Evolutionary conservation across 2,797 vertebrate genomes (phyloP).

Genomic region (Lateolabrax maculatus): DNA sequence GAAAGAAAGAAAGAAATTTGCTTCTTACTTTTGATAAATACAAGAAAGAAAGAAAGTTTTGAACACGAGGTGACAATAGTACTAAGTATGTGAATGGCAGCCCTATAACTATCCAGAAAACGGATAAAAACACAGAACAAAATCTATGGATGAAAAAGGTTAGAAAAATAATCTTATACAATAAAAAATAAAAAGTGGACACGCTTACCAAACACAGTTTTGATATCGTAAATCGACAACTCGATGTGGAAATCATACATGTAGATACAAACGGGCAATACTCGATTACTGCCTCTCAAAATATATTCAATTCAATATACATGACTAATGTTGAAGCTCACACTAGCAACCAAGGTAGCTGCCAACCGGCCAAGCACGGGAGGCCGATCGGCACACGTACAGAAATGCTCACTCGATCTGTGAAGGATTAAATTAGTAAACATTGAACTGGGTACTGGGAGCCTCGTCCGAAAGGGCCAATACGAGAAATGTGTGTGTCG

Average conservation of each 20-base stretch:
- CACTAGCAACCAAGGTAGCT: slow-evolving; percentile 87
- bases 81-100: slow-evolving; percentile 71
- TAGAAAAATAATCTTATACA: slow-evolving; percentile 81
- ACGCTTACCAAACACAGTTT: slow-evolving; percentile 67
- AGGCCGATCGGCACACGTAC: slow-evolving; percentile 47
- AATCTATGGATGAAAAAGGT: slow-evolving; percentile 76
- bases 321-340: slow-evolving; percentile 72
- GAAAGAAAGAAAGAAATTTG: slow-evolving; percentile 64
- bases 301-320: slow-evolving; percentile 81
- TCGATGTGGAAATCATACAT: slow-evolving; percentile 74
- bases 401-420: slow-evolving; percentile 53
- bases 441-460: slow-evolving; percentile 53
- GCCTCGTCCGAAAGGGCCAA: slow-evolving; percentile 61
- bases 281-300: slow-evolving; percentile 71
- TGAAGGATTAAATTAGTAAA: slow-evolving; percentile 70
- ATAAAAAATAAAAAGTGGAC: slow-evolving; percentile 72
- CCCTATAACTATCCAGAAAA: slow-evolving; percentile 82
- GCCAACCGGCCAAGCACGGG: slow-evolving; percentile 81
- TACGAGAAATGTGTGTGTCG: slow-evolving; percentile 61
- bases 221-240: slow-evolving; percentile 67
- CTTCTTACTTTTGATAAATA: slow-evolving; percentile 75
- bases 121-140: slow-evolving; percentile 75
- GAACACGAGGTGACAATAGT: slow-evolving; percentile 58
- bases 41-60: slow-evolving; percentile 66
- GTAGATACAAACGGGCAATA: slow-evolving; percentile 74